Evolutionary conservation across 2,797 vertebrate genomes (phyloP).

Genomic region (Tinamus major): DNA sequence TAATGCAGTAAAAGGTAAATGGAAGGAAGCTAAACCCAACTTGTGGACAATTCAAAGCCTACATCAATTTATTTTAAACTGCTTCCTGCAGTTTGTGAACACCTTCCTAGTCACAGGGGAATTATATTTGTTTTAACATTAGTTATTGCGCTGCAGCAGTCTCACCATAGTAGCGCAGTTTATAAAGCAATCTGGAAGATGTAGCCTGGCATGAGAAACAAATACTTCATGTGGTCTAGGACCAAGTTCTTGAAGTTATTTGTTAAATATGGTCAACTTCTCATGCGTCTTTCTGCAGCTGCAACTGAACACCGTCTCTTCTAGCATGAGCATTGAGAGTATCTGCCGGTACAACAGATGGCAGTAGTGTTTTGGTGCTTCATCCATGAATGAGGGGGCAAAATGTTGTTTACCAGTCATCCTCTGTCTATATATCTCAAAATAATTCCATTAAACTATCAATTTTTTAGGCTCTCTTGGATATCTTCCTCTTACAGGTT

Average conservation of each 20-base stretch:
- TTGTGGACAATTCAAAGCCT: slow-evolving; percentile 75
- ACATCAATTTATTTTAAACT: slow-evolving; percentile 66
- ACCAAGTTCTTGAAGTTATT: slow-evolving; percentile 46
- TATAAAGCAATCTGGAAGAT: slow-evolving; percentile 62
- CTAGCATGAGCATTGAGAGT: background rate
- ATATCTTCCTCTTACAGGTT: slow-evolving; percentile 34
- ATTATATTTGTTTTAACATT: slow-evolving; percentile 69
- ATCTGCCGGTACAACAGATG: slow-evolving; percentile 58
- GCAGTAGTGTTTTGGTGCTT: slow-evolving; percentile 38
- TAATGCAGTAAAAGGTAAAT: slow-evolving; percentile 81
- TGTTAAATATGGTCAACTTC: slow-evolving; percentile 40
- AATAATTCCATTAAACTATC: background rate
- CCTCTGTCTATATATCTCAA: background rate
- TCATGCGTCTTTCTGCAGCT: slow-evolving; percentile 34
- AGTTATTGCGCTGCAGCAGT: slow-evolving; percentile 47
- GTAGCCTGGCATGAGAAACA: slow-evolving; percentile 19
- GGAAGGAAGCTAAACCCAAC: slow-evolving; percentile 77
- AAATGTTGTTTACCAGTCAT: slow-evolving; percentile 25
- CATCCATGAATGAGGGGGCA: slow-evolving; percentile 34
- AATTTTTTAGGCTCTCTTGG: slow-evolving; percentile 10
- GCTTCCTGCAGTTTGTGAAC: slow-evolving; percentile 71
- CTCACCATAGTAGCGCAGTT: slow-evolving; percentile 41
- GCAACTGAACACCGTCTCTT: slow-evolving; percentile 7
- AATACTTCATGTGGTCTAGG: slow-evolving; percentile 15
- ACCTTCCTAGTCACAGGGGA: slow-evolving; percentile 65